Base-by-base conservation (phyloP, 2,888 invertebrate species). In the Azorinus chamasolen region DNA sequence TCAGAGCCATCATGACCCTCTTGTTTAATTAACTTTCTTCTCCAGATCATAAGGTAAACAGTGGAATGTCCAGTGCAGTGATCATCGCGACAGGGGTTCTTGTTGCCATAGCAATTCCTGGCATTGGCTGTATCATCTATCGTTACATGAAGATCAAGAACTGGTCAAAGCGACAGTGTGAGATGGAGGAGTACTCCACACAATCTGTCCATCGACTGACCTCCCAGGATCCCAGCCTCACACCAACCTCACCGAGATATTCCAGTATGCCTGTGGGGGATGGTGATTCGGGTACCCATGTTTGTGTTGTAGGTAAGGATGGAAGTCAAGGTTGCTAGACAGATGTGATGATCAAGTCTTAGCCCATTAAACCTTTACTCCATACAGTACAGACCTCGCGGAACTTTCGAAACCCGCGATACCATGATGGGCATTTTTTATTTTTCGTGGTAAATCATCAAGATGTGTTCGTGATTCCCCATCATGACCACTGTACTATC, bases 61-160 rank as follows among this genome's bases (percentile, higher is more conserved):
- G 59, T 12, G 59, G 71, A 2, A 46, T 82, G 14, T 82, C 82
- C 8, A 55, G 66, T n/a, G 69, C 64, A 18, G 54, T 84, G 27
- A 75, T 84, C 6, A 78, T 83, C 16, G 69, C 79, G 18, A 79
- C 81, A n/a, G 66, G 71, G 18, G 61, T 81, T 6, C 39, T 81
- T 8, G 27, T 75, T 10, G 74, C 69, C 14, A 75, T 81, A 39
- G 59, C 54, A 12, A 50, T 81, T 0, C 64, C 69, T 16, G 75
- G 75, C 12, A 25, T 64, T 41, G 65, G 53, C 22, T 78, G 74
- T 62, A 70, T 81, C 10, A 37, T 71, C 5, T 68, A 70, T 32
- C 63, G 68, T 20, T 78, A 61, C 53, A 22, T 75, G 41, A 81
- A 72, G 58, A 73, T 78, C 39, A 69, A 64, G 25, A 55, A 63